A percentile compares a stretch with the other conserved stretches of the same genome.
Evolutionary conservation across 2,888 invertebrate genomes (phyloP).

Genomic region (Coleophora flavipennella): DNA sequence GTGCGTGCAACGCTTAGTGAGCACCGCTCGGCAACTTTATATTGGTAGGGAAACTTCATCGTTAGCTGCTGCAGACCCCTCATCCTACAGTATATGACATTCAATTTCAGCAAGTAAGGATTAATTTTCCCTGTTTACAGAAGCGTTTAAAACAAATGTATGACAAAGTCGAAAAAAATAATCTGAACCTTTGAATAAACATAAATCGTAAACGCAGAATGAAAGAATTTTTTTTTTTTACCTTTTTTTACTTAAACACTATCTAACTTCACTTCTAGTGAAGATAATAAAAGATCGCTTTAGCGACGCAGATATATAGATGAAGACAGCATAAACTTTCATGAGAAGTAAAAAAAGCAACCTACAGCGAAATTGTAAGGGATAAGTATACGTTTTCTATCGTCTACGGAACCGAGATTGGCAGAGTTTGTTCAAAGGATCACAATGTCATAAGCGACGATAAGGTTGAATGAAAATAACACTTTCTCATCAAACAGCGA

Average conservation of each 20-base stretch:
- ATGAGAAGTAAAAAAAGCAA: slow-evolving; percentile 50
- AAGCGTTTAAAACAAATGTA: too few relatives aligned
- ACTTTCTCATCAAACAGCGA: slow-evolving; percentile 31
- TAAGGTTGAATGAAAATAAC: slow-evolving; percentile 28
- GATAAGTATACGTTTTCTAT: slow-evolving; percentile 45
- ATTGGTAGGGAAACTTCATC: slow-evolving; percentile 63
- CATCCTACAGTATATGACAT: slow-evolving; percentile 30
- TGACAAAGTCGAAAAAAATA: too few relatives aligned
- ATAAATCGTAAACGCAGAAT: too few relatives aligned
- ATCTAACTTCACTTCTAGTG: slow-evolving; percentile 34
- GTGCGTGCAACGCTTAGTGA: slow-evolving; percentile 64
- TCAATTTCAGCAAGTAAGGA: slow-evolving; percentile 24
- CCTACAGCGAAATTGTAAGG: slow-evolving; percentile 41
- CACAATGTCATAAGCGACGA: slow-evolving; percentile 35
- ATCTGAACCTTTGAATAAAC: too few relatives aligned
- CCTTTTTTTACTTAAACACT: slow-evolving; percentile 38
- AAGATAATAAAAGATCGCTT: slow-evolving; percentile 59
- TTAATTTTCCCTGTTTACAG: slow-evolving; percentile 9
- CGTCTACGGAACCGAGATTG: slow-evolving; percentile 40
- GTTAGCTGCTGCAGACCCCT: slow-evolving; percentile 31
- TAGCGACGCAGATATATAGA: slow-evolving; percentile 53
- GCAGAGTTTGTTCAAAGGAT: slow-evolving; percentile 23
- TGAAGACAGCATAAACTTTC: slow-evolving; percentile 59
- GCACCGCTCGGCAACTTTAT: slow-evolving; percentile 57
- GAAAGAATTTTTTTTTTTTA: too few relatives aligned